Conservation (phyloP, 1,140 invertebrate genomes). For the Listronotus bonariensis region DNA sequence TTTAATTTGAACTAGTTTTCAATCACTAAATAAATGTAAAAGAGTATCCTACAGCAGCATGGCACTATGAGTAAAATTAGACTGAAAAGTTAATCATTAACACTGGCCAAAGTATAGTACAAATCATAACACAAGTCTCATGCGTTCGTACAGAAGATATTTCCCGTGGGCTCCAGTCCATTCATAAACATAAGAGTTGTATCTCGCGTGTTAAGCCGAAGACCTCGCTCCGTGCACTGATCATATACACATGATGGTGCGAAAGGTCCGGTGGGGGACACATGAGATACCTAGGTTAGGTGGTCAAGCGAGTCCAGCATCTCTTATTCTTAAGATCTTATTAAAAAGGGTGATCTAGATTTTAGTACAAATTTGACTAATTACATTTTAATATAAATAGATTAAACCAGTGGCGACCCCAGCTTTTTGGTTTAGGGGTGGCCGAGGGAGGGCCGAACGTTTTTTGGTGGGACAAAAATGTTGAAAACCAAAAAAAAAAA, state of each 20-base stretch:
- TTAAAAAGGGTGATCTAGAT: slow-evolving; percentile 9
- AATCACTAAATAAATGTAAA: too few species aligned
- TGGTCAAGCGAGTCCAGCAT: slow-evolving; percentile 50
- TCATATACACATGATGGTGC: slow-evolving; percentile 56
- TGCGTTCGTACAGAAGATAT: slow-evolving; percentile 6
- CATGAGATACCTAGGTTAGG: slow-evolving; percentile 49
- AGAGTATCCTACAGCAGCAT: too few species aligned
- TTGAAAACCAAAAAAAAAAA: too few species aligned
- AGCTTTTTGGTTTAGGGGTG: too few species aligned
- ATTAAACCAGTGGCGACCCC: too few species aligned
- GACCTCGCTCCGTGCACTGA: slow-evolving; percentile 56
- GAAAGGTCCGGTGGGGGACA: slow-evolving; percentile 54
- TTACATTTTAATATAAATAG: too few species aligned
- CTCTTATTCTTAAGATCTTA: slow-evolving; percentile 17
- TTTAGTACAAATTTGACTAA: too few species aligned
- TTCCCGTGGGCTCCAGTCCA: slow-evolving; percentile 27
- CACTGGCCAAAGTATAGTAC: slow-evolving; percentile 18
- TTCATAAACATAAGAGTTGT: slow-evolving; percentile 43
- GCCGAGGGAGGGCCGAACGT: too few species aligned
- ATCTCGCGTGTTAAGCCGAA: slow-evolving; percentile 50
- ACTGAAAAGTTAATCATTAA: slow-evolving; percentile 9
- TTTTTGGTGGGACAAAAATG: too few species aligned
- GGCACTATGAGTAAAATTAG: too few species aligned
- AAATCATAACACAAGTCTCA: slow-evolving; percentile 12
- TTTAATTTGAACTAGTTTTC: too few species aligned